Evolutionary conservation across 2,888 invertebrate species (phyloP).

Genomic region (Plebejus argus): DNA sequence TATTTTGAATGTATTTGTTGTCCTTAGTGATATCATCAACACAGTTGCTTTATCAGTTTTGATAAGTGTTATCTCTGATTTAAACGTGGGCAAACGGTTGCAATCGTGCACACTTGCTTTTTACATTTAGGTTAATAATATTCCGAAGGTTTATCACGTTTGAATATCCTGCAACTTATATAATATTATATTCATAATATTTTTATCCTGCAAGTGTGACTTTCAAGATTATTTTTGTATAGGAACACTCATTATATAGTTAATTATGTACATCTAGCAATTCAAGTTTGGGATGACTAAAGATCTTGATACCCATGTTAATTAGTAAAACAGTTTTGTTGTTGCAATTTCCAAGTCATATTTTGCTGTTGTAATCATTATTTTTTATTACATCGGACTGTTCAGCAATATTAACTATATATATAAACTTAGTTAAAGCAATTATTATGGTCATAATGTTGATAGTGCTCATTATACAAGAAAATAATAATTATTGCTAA

Average conservation of each 20-base stretch:
- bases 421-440: background rate
- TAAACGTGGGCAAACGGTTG: conserved; percentile 53
- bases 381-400: background rate
- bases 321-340: no score
- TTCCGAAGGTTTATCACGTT: background rate
- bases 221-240: background rate
- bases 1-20: conserved; percentile 45
- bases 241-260: background rate
- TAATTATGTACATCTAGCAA: background rate
- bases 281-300: background rate
- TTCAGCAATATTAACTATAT: background rate
- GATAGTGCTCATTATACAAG: background rate
- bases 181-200: background rate
- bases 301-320: background rate
- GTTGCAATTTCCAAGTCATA: background rate
- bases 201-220: background rate
- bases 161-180: background rate
- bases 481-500: background rate
- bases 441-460: background rate
- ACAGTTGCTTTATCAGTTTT: conserved; percentile 72
- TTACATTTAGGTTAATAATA: conserved; percentile 11
- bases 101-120: conserved; percentile 53
- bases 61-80: conserved; percentile 68
- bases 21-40: conserved; percentile 64
- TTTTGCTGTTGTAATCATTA: background rate